phyloP scores from a whole-genome alignment of 2,888 invertebrate species.

The Tanypteryx hageni region DNA sequence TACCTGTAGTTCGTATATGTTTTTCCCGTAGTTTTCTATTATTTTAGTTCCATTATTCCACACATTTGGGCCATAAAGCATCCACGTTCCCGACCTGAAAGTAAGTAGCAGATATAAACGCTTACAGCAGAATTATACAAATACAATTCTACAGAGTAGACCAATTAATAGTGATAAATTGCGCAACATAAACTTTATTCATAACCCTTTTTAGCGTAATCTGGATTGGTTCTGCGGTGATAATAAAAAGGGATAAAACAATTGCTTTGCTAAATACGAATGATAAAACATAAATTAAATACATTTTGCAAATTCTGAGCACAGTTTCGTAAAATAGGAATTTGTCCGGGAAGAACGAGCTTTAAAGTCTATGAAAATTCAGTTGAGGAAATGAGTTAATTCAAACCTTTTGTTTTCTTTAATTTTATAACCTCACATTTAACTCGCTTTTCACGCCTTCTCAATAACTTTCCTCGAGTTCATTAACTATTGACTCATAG shows the following conservation, averaged over 20 bases:
- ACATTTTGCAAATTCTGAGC: background rate
- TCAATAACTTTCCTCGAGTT: too few relatives aligned
- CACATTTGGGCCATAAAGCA: background rate
- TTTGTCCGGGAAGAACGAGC: background rate
- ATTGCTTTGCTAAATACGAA: background rate
- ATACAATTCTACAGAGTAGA: background rate
- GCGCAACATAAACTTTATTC: background rate
- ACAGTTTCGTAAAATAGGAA: background rate
- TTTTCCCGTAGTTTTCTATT: background rate
- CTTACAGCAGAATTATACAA: background rate
- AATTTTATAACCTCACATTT: too few relatives aligned
- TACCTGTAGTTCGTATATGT: slow-evolving; percentile 10
- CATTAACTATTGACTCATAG: too few relatives aligned
- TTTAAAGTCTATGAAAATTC: too few relatives aligned
- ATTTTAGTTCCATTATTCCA: slow-evolving; percentile 17
- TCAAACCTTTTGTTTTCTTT: too few relatives aligned
- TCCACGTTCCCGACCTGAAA: slow-evolving; percentile 32
- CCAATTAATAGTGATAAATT: too few relatives aligned
- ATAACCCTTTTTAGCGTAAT: background rate
- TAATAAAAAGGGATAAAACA: background rate
- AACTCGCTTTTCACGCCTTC: too few relatives aligned
- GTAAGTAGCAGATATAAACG: background rate
- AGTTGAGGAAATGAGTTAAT: too few relatives aligned
- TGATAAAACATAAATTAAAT: background rate
- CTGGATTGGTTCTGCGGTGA: background rate